Evolutionary conservation across 2,113 vertebrate genomes (phyloP), one percentile per base, ranked within the genome.

Genomic region (Toxotes jaculatrix): DNA sequence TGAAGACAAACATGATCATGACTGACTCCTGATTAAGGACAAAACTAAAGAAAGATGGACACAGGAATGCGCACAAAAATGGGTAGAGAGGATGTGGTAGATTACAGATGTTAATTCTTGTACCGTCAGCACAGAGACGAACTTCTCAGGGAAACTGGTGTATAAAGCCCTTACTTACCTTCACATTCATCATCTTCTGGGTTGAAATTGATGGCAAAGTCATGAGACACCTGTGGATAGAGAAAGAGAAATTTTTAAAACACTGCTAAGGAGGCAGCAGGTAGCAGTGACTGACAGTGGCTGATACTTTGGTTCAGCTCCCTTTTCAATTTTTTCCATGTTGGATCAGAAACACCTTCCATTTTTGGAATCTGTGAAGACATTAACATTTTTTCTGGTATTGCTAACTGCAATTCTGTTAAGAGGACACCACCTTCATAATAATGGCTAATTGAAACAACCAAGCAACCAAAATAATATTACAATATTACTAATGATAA

Each of bases 201-300:
- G 90, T 98, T 98, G 91, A 99, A 98, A 89, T 98, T 98, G 92
- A 99, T 98, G 88, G 98, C 97, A 47, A 99, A 99, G 88, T 99
- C 97, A 45, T 98, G 98, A 59, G 98, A 99, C 57, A 99, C 97
- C 98, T 99, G 92, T 32, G 16, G 55, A 62, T 34, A 42, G 34
- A 70, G 9, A 87, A n/a, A 76, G 5, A 79, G 19, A 61, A 77
- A 36, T 14, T 74, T n/a, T 78, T 5, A 36, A 83, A 69, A 75
- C 23, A 62, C 5, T 43, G n/a, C 13, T 43, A 40, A 57, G 21
- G 19, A 53, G 6, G 8, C 5, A 38, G 31, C 13, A 27, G 27
- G 27, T 27, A 27, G 27, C 27, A 27, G 1, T 27, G 27, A 27
- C 27, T 27, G 27, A 27, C 27, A 27, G 27, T 27, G 27, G 27